Conservation (phyloP, 2,888 invertebrate species). For the Tolmerus cingulatus region DNA sequence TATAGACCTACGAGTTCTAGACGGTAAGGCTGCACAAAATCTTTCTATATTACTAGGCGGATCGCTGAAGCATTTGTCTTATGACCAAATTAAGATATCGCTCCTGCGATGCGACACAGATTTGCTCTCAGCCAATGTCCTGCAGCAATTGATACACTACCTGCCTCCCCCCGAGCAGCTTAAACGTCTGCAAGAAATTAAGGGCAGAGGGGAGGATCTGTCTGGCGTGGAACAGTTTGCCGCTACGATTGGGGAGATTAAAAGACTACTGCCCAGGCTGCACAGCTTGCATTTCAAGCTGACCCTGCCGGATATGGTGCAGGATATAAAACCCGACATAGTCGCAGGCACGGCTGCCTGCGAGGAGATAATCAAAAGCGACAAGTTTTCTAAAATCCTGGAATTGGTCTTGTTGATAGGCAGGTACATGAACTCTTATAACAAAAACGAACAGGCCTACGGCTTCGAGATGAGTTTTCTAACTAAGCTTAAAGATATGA, state of each 20-base stretch:
- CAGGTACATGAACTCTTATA: constrained; percentile 97
- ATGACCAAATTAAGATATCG: constrained; percentile 81
- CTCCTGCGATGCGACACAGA: constrained; percentile 87
- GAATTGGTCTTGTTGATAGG: constrained; percentile 90
- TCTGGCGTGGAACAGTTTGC: constrained; percentile 96
- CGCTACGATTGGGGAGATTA: constrained; percentile 87
- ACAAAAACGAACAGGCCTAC: constrained; percentile 90
- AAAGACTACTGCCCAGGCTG: constrained; percentile 83
- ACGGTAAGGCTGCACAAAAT: constrained; percentile 93
- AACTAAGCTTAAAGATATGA: constrained; percentile 90
- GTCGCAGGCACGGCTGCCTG: constrained; percentile 95
- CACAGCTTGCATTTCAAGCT: constrained; percentile 91
- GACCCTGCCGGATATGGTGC: constrained; percentile 83
- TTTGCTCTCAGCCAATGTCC: constrained; percentile 82
- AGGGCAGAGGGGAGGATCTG: constrained; percentile 77
- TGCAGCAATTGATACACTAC: constrained; percentile 91
- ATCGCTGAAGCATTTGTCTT: constrained; percentile 83
- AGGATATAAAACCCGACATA: constrained; percentile 73
- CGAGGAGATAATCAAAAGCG: constrained; percentile 88
- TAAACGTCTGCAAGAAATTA: constrained; percentile 80
- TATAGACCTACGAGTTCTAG: constrained; percentile 90
- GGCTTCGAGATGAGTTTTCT: constrained; percentile 97
- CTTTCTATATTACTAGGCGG: constrained; percentile 86
- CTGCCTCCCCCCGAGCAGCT: constrained; percentile 92
- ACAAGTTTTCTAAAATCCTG: constrained; percentile 88